Conservation (phyloP, 2,888 invertebrate genomes). For the Lepidochrysops patricia region DNA sequence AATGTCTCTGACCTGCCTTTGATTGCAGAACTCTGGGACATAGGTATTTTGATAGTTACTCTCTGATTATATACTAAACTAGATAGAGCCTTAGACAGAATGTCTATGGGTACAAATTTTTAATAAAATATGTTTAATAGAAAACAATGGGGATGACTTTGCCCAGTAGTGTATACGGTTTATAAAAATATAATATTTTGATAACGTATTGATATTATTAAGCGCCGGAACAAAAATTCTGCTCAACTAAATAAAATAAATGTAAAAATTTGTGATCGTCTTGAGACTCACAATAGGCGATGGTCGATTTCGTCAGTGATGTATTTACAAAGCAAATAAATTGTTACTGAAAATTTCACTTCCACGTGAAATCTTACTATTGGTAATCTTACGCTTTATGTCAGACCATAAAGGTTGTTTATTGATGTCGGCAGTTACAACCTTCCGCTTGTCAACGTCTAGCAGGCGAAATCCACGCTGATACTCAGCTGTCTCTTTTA, state of each 20-base stretch:
- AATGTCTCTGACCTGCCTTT: no score
- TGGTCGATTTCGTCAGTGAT: not conserved
- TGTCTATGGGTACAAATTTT: no score
- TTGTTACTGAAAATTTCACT: slow-evolving; percentile 8
- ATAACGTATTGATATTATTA: not conserved
- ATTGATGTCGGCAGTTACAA: not conserved
- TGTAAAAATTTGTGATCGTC: not conserved
- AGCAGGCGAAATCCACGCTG: slow-evolving; percentile 22
- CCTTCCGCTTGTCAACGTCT: slow-evolving; percentile 18
- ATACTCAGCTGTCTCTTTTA: slow-evolving; percentile 31
- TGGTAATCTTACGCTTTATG: not conserved
- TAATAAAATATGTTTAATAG: no score
- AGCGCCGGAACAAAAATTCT: no score
- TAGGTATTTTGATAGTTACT: no score
- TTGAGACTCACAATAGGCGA: not conserved
- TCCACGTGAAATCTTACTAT: not conserved
- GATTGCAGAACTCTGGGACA: no score
- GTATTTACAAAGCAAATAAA: slow-evolving; percentile 8
- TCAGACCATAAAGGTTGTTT: slow-evolving; percentile 12
- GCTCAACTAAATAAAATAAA: no score
- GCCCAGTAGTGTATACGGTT: no score
- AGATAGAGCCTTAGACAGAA: no score
- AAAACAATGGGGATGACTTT: no score
- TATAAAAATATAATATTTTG: no score
- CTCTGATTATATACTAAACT: no score